Evolutionary conservation across 1,140 invertebrate genomes (phyloP).

Genomic region (Microplitis demolitor): DNA sequence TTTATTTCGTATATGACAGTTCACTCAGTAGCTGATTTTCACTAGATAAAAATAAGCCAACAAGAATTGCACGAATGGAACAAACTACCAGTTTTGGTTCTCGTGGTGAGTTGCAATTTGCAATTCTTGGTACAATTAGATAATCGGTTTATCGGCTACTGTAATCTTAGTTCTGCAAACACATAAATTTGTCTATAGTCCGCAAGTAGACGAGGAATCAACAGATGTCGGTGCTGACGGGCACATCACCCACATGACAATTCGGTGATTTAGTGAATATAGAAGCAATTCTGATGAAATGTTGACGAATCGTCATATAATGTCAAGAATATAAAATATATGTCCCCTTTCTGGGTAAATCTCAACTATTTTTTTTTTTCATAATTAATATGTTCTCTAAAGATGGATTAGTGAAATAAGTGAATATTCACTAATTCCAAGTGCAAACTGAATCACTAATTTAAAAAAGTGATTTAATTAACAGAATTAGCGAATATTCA

Average conservation of each 20-base stretch:
- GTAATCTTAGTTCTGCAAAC: background rate
- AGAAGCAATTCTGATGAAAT: background rate
- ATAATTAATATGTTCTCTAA: too few species aligned
- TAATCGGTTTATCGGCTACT: constrained; percentile 7
- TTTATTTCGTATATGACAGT: too few species aligned
- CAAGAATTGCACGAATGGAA: background rate
- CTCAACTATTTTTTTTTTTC: too few species aligned
- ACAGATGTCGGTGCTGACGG: background rate
- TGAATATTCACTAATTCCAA: too few species aligned
- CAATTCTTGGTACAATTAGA: constrained; percentile 21
- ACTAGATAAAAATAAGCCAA: background rate
- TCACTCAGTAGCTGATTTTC: too few species aligned
- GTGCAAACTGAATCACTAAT: too few species aligned
- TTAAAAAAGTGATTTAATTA: too few species aligned
- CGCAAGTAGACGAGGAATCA: background rate
- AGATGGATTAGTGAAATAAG: too few species aligned
- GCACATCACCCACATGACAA: background rate
- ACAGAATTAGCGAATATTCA: too few species aligned
- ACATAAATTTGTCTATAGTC: background rate
- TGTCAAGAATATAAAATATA: too few species aligned
- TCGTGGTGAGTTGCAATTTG: background rate
- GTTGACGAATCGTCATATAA: too few species aligned
- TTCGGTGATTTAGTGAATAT: background rate
- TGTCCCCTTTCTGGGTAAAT: too few species aligned
- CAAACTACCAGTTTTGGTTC: background rate